Base-by-base conservation (phyloP, 2,113 vertebrate species). In the Rhinoderma darwinii region DNA sequence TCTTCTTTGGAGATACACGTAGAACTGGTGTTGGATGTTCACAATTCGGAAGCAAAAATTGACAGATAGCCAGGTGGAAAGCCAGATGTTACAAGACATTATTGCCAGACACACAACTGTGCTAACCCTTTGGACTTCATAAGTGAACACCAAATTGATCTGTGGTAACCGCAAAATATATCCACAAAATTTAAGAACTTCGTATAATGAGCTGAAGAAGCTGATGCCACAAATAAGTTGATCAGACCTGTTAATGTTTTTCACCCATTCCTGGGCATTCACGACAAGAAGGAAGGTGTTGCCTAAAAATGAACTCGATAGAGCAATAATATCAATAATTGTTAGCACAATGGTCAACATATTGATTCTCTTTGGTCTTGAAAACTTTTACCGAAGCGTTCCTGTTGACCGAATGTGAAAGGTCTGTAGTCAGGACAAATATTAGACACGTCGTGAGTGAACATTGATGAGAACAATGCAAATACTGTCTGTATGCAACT, bases 21-120 rank as follows among this genome's bases (percentile, higher is more conserved):
- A 80, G 8, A 80, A 35, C 18, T 37, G n/a, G 7, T 80, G 77
- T 27, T 59, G 30, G 7, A 80, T 39, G 15, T 39, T 59, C 20
- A 59, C 77, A 39, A 80, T 80, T 56, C 15, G 25, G 27, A 80
- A 56, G 50, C 77, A 80, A 54, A 56, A 80, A 39, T 39, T 2
- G 5, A 80, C 50, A 39, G 47, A 80, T 0, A 80, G 77, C 77
- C 77, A 80, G 39, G 25, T 51, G 22, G 44, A 80, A 56, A 59
- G 37, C 77, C 77, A 80, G 32, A 56, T 8, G 14, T 51, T 51
- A 56, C 77, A 59, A 17, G 32, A 56, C 25, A 51, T 35, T 39
- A 80, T 12, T 22, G 77, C 18, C 18, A 80, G 47, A 56, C 27
- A 80, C 30, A 37, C 50, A 56, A 37, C n/a, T 2, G 47, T 56